Evolutionary conservation across 1,140 invertebrate species (phyloP).

Genomic region (Drosophila pseudoobscura): DNA sequence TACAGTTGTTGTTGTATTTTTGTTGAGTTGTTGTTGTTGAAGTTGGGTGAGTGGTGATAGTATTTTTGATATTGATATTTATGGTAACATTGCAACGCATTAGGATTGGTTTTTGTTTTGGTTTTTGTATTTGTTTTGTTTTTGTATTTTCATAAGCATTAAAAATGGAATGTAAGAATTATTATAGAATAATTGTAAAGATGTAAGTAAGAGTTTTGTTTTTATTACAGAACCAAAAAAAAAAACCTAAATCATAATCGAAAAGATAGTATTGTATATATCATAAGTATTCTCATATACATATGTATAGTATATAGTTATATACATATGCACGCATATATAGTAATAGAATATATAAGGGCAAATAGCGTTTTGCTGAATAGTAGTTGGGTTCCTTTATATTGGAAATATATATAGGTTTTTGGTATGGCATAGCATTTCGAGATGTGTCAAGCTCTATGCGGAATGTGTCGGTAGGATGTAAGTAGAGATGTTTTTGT

Average conservation of each 20-base stretch:
- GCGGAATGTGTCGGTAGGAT: conserved; percentile 43
- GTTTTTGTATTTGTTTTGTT: conserved; percentile 33
- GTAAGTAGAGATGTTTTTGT: conserved; percentile 17
- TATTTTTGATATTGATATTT: conserved; percentile 51
- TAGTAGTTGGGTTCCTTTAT: conserved; percentile 22
- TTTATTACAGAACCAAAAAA: conserved; percentile 22
- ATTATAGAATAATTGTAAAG: conserved; percentile 73
- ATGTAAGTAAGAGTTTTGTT: conserved; percentile 16
- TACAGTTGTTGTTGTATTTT: conserved; percentile 24
- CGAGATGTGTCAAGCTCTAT: conserved; percentile 69
- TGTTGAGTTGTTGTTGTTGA: conserved; percentile 29
- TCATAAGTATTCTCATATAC: conserved; percentile 28
- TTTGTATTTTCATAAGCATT: conserved; percentile 61
- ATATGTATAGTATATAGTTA: conserved; percentile 36
- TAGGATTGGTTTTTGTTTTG: conserved; percentile 59
- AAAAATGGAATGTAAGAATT: conserved; percentile 77
- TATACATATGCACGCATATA: conserved; percentile 37
- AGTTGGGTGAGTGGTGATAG: conserved; percentile 72
- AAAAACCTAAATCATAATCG: conserved; percentile 33
- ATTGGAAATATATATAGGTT: conserved; percentile 20
- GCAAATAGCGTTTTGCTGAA: conserved; percentile 43
- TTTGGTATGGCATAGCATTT: conserved; percentile 54
- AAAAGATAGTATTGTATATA: conserved; percentile 24
- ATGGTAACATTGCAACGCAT: conserved; percentile 75
- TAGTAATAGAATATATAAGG: conserved; percentile 36